Percentiles rank a stretch among this genome's conserved stretches.
These are phyloP conservation scores for Urocynchramus pylzowi DNA, from an alignment of 2,113 vertebrate species.

Conservation along the genomic window DNA sequence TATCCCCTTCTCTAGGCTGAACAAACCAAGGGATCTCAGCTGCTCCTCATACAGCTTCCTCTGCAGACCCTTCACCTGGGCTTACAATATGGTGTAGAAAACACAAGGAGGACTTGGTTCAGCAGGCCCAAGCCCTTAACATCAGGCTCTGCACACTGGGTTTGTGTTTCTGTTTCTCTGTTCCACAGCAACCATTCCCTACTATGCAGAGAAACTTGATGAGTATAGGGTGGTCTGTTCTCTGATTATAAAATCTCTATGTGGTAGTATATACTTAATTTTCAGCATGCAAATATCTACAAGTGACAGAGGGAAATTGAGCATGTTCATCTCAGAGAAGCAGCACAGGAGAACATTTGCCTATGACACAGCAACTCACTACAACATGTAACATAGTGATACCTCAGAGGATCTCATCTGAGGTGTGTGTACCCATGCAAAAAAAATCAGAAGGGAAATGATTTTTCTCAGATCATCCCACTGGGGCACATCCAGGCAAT, in stretches of 20 bases:
- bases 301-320: neutral
- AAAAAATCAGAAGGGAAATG: neutral
- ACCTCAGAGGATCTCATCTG: neutral
- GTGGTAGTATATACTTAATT: neutral
- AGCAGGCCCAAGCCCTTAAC: neutral
- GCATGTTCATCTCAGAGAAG: neutral
- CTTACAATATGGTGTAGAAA: neutral
- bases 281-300: neutral
- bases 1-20: neutral
- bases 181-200: neutral
- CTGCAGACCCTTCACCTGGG: neutral
- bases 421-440: neutral
- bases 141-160: rapidly evolving
- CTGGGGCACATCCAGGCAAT: neutral
- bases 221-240: neutral
- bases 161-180: neutral
- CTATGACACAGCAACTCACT: neutral
- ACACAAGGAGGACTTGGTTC: neutral
- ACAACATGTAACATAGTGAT: neutral
- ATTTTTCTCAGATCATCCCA: neutral
- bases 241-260: neutral
- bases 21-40: neutral
- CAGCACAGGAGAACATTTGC: neutral
- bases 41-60: neutral
- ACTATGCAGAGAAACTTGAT: neutral